These are phyloP conservation scores for Centroberyx gerrardi DNA, from an alignment of 2,797 vertebrate species.

Conservation along the genomic window DNA sequence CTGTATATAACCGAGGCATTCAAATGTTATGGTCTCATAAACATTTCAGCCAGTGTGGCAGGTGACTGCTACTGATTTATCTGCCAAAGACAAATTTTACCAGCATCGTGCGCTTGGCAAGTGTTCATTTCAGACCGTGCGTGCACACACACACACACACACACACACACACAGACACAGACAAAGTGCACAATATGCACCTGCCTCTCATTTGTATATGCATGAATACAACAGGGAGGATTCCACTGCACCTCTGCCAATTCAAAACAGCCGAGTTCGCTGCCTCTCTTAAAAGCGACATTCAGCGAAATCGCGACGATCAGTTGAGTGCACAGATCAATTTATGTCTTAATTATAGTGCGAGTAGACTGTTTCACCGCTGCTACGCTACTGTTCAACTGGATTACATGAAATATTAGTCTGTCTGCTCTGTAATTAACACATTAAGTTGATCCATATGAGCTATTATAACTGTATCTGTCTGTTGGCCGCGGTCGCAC, in stretches of 20 bases:
- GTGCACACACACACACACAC: not conserved
- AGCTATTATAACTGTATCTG: not conserved
- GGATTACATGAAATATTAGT: constrained; percentile 22
- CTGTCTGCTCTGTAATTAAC: constrained; percentile 15
- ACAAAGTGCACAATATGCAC: constrained; percentile 20
- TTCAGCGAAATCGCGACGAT: constrained; percentile 44
- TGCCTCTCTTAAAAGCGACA: constrained; percentile 27
- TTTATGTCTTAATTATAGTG: constrained; percentile 14
- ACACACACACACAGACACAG: not conserved
- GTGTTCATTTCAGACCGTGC: constrained; percentile 27
- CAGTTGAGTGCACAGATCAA: constrained; percentile 12
- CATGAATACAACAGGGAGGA: constrained; percentile 21
- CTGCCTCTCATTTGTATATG: constrained; percentile 19
- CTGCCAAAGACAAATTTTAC: constrained; percentile 25
- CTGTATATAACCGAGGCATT: not conserved
- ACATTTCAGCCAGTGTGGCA: not conserved
- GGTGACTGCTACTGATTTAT: constrained; percentile 8
- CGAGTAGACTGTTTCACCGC: constrained; percentile 18
- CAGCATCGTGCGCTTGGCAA: constrained; percentile 29
- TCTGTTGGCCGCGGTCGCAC: not conserved
- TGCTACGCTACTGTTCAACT: constrained; percentile 10
- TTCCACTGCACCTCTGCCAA: constrained; percentile 30
- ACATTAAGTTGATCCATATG: not conserved
- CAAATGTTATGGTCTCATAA: too few relatives aligned
- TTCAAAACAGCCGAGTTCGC: constrained; percentile 18